A percentile compares a stretch with the other conserved stretches of the same genome.
phyloP scores from a whole-genome alignment of 2,113 vertebrate species.

The Myocastor coypus region DNA sequence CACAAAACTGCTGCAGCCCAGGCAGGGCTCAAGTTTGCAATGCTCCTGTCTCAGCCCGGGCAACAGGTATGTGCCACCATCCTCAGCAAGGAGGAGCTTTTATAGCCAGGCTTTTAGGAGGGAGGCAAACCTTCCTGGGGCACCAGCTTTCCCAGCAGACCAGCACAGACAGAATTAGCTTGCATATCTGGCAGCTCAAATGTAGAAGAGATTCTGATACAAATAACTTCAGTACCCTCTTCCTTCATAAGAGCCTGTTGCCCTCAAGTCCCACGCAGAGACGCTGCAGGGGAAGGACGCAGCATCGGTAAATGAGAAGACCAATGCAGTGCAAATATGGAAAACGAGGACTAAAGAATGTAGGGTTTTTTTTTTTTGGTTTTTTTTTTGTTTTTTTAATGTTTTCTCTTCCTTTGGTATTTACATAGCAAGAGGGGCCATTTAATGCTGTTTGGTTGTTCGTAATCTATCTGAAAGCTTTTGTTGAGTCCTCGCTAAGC shows the following conservation, averaged over 20 bases:
- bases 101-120: not conserved
- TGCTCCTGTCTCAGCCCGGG: not conserved
- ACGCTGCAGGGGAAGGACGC: not conserved
- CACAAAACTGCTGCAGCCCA: not conserved
- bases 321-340: not conserved
- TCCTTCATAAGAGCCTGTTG: not conserved
- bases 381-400: no score
- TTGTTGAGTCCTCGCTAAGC: not conserved
- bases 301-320: constrained; percentile 18
- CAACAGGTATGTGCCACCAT: not conserved
- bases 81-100: not conserved
- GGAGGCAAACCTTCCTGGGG: not conserved
- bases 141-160: not conserved
- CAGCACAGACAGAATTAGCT: not conserved
- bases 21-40: not conserved
- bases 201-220: not conserved
- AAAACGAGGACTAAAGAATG: not conserved
- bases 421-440: not conserved
- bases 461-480: not conserved
- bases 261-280: not conserved
- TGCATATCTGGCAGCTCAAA: not conserved
- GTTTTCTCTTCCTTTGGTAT: not conserved
- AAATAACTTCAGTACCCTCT: not conserved
- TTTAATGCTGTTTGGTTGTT: not conserved
- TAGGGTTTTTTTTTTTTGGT: no score